A percentile compares a stretch with the other conserved stretches of the same genome.
Evolutionary conservation across 2,888 invertebrate species (phyloP).

Genomic region (Phytoseiulus persimilis): DNA sequence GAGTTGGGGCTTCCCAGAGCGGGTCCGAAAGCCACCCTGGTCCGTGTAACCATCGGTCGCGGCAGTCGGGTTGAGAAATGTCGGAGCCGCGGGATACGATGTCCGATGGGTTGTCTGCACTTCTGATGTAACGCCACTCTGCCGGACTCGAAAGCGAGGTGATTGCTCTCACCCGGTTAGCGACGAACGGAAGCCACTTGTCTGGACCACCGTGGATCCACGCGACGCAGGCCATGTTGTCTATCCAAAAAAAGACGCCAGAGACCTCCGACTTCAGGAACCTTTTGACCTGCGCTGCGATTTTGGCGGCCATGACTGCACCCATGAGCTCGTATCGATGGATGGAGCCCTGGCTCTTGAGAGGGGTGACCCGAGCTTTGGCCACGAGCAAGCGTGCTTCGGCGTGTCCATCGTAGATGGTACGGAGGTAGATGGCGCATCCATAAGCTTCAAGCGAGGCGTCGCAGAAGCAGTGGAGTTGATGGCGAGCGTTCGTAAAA

Average conservation of each 20-base stretch:
- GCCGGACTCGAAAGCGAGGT: not conserved
- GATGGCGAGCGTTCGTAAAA: not conserved
- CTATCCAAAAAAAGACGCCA: not conserved
- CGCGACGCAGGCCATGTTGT: not conserved
- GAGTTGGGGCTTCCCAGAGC: not conserved
- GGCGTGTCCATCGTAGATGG: not conserved
- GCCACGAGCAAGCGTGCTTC: not conserved
- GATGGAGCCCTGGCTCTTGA: not conserved
- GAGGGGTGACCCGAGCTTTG: not conserved
- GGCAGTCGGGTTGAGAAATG: not conserved
- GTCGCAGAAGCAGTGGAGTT: not conserved
- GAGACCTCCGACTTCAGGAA: not conserved
- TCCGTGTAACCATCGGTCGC: not conserved
- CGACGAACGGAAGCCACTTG: not conserved
- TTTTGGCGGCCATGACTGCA: not conserved
- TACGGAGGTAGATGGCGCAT: not conserved
- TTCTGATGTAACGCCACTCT: not conserved
- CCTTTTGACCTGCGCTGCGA: not conserved
- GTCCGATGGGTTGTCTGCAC: not conserved
- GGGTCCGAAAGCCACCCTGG: not conserved
- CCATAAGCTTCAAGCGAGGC: not conserved
- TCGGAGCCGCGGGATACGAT: not conserved
- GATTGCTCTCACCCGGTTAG: not conserved
- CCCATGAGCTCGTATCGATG: not conserved
- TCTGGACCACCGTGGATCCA: not conserved